phyloP scores from a whole-genome alignment of 2,888 invertebrate genomes.

The Cyclophora punctaria region DNA sequence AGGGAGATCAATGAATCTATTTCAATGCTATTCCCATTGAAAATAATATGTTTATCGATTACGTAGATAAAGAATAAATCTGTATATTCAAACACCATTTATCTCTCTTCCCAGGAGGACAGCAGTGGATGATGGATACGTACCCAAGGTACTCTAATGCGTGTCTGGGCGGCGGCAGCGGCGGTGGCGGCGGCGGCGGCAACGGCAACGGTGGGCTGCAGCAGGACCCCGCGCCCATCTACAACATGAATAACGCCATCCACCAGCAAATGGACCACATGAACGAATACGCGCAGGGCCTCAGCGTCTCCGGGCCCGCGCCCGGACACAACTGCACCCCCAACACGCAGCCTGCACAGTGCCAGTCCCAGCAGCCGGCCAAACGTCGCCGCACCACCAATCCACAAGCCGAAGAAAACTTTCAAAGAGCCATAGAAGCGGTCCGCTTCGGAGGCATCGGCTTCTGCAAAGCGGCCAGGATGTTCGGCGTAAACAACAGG shows the following conservation, averaged over 20 bases:
- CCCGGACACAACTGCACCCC: slow-evolving; percentile 43
- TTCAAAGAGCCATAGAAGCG: slow-evolving; percentile 86
- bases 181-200: slow-evolving; percentile 6
- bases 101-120: slow-evolving; percentile 84
- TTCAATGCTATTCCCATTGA: slow-evolving; percentile 4
- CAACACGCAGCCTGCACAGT: slow-evolving; percentile 45
- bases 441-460: slow-evolving; percentile 89
- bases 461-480: slow-evolving; percentile 88
- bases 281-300: slow-evolving; percentile 53
- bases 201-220: slow-evolving; percentile 38
- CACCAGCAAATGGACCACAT: slow-evolving; percentile 55
- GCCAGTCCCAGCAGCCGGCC: slow-evolving; percentile 10
- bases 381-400: slow-evolving; percentile 84
- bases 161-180: slow-evolving; percentile 74
- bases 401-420: slow-evolving; percentile 89
- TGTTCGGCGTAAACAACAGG: slow-evolving; percentile 89
- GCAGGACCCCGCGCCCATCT: slow-evolving; percentile 70
- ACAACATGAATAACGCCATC: slow-evolving; percentile 67
- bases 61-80: slow-evolving; percentile 2
- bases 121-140: slow-evolving; percentile 89
- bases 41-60: slow-evolving; percentile 11
- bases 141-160: slow-evolving; percentile 83
- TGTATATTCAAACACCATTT: slow-evolving; percentile 64
- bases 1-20: slow-evolving; percentile 67
- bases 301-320: slow-evolving; percentile 48